phyloP scores from a whole-genome alignment of 2,797 vertebrate species.

The Notolabrus celidotus region DNA sequence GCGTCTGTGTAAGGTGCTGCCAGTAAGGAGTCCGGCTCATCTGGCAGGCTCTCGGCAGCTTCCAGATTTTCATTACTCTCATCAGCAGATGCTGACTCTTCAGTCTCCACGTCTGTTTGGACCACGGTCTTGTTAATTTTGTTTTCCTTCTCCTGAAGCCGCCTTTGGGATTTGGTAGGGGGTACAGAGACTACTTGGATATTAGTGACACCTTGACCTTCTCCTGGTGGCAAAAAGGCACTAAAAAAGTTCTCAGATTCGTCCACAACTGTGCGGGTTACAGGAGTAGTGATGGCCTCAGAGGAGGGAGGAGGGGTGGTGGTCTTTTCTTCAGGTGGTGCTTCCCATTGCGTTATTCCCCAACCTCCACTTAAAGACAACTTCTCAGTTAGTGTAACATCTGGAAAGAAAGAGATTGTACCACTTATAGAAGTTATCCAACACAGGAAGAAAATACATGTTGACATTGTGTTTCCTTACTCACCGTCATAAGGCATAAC shows the following conservation, averaged over 20 bases:
- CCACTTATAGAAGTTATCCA: background rate
- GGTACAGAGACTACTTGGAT: slow-evolving; percentile 92
- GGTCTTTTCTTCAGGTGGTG: slow-evolving; percentile 82
- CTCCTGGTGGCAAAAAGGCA: slow-evolving; percentile 92
- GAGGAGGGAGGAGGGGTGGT: slow-evolving; percentile 85
- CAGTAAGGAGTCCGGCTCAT: slow-evolving; percentile 61
- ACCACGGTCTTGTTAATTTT: slow-evolving; percentile 53
- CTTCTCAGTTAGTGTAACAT: slow-evolving; percentile 82
- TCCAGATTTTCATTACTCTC: slow-evolving; percentile 61
- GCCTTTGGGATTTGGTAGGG: slow-evolving; percentile 90
- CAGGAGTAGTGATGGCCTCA: slow-evolving; percentile 96
- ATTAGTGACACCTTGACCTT: slow-evolving; percentile 85
- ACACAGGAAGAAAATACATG: background rate
- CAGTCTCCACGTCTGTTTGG: slow-evolving; percentile 53
- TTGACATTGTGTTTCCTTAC: slow-evolving; percentile 18
- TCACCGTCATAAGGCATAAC: slow-evolving; percentile 88
- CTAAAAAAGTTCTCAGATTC: slow-evolving; percentile 97
- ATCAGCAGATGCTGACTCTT: slow-evolving; percentile 57
- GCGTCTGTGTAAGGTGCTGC: slow-evolving; percentile 42
- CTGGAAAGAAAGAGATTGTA: slow-evolving; percentile 45
- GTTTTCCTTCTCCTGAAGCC: slow-evolving; percentile 89
- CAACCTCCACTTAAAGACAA: slow-evolving; percentile 92
- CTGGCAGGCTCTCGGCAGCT: slow-evolving; percentile 37
- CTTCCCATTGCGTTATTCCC: slow-evolving; percentile 94
- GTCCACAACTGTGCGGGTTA: slow-evolving; percentile 94